A percentile compares a stretch with the other conserved stretches of the same genome.
phyloP scores from a whole-genome alignment of 2,113 vertebrate genomes.

The Mormoops blainvillei region DNA sequence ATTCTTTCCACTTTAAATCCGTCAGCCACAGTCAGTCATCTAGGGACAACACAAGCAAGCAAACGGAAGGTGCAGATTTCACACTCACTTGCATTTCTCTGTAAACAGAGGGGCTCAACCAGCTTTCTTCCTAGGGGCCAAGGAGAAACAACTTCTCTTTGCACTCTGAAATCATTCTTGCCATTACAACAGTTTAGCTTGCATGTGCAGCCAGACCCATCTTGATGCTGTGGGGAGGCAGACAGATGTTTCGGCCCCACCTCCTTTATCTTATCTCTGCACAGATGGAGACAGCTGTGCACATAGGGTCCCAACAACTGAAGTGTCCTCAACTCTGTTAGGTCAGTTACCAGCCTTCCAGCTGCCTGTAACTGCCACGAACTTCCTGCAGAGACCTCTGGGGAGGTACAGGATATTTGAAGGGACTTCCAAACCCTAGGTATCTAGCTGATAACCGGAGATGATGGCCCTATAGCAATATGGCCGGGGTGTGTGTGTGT shows the following conservation, averaged over 20 bases:
- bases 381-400: not conserved
- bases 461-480: not conserved
- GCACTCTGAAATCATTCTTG: rapidly evolving
- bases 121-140: not conserved
- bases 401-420: not conserved
- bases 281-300: not conserved
- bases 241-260: not conserved
- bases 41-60: not conserved
- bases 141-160: not conserved
- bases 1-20: not conserved
- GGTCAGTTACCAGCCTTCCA: not conserved
- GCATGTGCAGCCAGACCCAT: not conserved
- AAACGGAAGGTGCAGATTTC: not conserved
- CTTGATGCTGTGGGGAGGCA: not conserved
- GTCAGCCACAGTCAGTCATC: not conserved
- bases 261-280: not conserved
- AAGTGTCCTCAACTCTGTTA: not conserved
- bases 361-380: rapidly evolving
- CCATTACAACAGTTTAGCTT: not conserved
- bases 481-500: not conserved
- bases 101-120: not conserved
- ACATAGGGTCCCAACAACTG: rapidly evolving
- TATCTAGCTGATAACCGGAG: not conserved
- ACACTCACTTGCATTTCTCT: not conserved
- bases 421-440: not conserved